phyloP scores from a whole-genome alignment of 1,140 invertebrate genomes.

The Drosophila teissieri region DNA sequence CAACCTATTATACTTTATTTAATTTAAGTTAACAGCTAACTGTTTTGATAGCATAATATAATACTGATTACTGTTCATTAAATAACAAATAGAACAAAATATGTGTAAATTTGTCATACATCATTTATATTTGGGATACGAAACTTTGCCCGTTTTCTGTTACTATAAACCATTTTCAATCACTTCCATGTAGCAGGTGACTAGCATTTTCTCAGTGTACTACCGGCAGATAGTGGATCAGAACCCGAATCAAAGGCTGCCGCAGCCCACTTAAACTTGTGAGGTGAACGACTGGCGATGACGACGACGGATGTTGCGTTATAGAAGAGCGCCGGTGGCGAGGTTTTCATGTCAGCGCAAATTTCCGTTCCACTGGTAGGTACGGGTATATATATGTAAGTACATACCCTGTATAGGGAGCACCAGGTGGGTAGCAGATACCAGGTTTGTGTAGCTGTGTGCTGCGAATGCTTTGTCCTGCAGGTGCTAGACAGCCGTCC shows the following conservation, averaged over 20 bases:
- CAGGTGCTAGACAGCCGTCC: slow-evolving; percentile 74
- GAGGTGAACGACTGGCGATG: slow-evolving; percentile 49
- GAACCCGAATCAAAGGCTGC: slow-evolving; percentile 23
- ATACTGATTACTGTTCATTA: too few relatives aligned
- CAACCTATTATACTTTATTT: too few relatives aligned
- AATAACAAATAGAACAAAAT: too few relatives aligned
- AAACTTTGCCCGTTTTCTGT: too few relatives aligned
- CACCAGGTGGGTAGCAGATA: background rate
- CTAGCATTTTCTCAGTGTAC: slow-evolving; percentile 38
- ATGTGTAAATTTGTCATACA: too few relatives aligned
- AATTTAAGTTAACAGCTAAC: too few relatives aligned
- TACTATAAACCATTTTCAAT: too few relatives aligned
- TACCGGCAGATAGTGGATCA: slow-evolving; percentile 21
- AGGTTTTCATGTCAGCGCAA: slow-evolving; percentile 79
- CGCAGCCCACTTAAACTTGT: slow-evolving; percentile 74
- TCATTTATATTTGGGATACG: too few relatives aligned
- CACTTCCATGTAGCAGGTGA: too few relatives aligned
- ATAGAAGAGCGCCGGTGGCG: slow-evolving; percentile 64
- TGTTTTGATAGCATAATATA: too few relatives aligned
- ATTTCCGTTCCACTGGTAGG: slow-evolving; percentile 70
- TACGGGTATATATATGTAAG: background rate
- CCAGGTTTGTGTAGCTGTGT: slow-evolving; percentile 15
- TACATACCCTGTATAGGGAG: background rate
- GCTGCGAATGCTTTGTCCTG: slow-evolving; percentile 64
- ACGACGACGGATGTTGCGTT: slow-evolving; percentile 68